Evolutionary conservation across 2,888 invertebrate genomes (phyloP), one percentile per base, ranked within the genome.

Genomic region (Coronaproctus castanopsis): DNA sequence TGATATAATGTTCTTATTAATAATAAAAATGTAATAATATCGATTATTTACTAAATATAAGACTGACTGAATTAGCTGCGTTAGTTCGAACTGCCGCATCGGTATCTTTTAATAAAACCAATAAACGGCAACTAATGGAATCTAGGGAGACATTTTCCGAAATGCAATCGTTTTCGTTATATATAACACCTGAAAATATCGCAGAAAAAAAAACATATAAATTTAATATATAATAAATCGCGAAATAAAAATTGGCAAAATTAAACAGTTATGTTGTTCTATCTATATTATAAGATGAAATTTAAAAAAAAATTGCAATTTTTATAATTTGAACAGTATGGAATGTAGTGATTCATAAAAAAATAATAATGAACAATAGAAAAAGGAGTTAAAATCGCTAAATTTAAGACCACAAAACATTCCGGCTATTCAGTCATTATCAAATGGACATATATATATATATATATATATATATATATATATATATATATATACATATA

Each of bases 51-150:
- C 36, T 8, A 36, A 56, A 21, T 48, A 56, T 18, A 8, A 55
- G 36, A 24, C 59, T 55, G 19, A 59, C 14, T n/a, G 59, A 55
- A 52, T 24, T 2, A 51, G 59, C 59, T 14, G 59, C 59, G 21
- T 55, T 55, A 23, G 59, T 24, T 59, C 59, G 21, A 1, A 55
- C 59, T 48, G 24, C 21, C 1, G 55, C 55, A 21, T 55, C 59
- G 10, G 20, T 21, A 50, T 59, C 59, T 52, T 55, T 59, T 24
- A 59, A 52, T 21, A 59, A 24, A 21, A 55, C 36, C 21, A 59
- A 22, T 8, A 59, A 36, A 18, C 51, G 49, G 36, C 55, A 51
- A 21, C 51, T 55, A 3, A 59, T 49, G 3, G 51, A 24, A 55
- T 59, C 59, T 2, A 55, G 24, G 3, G 59, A 51, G 21, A 59